Evolutionary conservation across 2,113 vertebrate genomes (phyloP), one percentile per base, ranked within the genome.

Genomic region (Phalacrocorax pelagicus): DNA sequence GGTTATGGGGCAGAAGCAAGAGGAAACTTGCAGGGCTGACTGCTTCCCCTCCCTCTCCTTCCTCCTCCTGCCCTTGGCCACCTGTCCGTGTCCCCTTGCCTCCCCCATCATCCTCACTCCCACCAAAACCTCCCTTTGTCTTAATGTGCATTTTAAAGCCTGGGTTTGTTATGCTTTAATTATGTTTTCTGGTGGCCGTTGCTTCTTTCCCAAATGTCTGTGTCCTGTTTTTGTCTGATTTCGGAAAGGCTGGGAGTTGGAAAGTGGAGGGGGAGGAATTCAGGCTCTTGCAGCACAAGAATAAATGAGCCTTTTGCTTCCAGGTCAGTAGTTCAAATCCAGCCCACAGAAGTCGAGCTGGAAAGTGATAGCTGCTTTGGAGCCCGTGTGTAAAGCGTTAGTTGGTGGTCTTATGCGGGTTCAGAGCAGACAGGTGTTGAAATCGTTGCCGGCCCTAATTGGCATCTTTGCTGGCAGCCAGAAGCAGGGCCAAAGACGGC

Each of bases 51-150:
- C 75, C 82, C 70, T 92, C 72, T 85, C 59, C 20, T 78, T 91
- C 91, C 75, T 95, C 59, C 94, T 90, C 46, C 90, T 96, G 85
- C 79, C 85, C 72, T 88, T 90, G 90, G 93, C 92, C 96, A 96
- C 96, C 94, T 95, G 92, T 91, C 88, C 77, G 84, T 49, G 69
- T 86, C 62, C 73, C 77, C 83, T 87, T 1, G 0, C 73, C 77
- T 84, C 63, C 92, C 38, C 73, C 81, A 24, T 55, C 79, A 67
- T 36, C 55, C 66, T 85, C 18, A 6, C 52, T 84, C 42, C 21
- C 9, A 16, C 91, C 91, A 91, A 95, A 94, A 58, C 40, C 58
- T 75, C 70, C 21, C 63, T 96, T 95, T 95, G 78, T 95, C 89
- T 89, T 88, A 30, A 69, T n/a, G 26, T 62, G 49, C 66, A 22